phyloP scores from a whole-genome alignment of 1,140 invertebrate species.

The Zaprionus vittiger region DNA sequence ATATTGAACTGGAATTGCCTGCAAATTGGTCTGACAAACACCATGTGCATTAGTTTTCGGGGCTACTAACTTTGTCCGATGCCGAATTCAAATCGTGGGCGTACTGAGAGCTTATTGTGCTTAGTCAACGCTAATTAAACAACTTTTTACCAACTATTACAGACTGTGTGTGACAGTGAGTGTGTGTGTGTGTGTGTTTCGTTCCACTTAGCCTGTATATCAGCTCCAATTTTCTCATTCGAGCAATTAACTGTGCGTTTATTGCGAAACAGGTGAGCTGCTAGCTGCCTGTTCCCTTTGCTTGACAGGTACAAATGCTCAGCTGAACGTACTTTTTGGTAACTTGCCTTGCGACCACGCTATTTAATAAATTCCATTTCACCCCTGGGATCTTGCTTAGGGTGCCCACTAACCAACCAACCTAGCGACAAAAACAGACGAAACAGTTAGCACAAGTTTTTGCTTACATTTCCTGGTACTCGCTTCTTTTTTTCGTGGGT shows the following conservation, averaged over 20 bases:
- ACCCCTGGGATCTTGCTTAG: conserved; percentile 45
- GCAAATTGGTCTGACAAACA: conserved; percentile 29
- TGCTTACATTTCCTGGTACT: conserved; percentile 20
- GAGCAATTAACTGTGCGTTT: conserved; percentile 54
- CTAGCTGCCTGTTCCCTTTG: conserved; percentile 14
- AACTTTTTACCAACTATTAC: conserved; percentile 48
- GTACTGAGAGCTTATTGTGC: conserved; percentile 10
- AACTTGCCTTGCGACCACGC: conserved; percentile 3
- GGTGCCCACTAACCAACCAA: not conserved
- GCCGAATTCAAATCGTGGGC: conserved; percentile 15
- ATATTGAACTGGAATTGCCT: conserved; percentile 11
- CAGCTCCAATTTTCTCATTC: conserved; percentile 61
- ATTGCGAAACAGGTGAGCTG: conserved; percentile 55
- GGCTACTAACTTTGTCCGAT: conserved; percentile 8
- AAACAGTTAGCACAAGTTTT: conserved; percentile 29
- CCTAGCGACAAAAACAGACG: not conserved
- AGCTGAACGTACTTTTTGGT: conserved; percentile 19
- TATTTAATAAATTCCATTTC: conserved; percentile 70
- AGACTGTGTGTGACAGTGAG: not conserved
- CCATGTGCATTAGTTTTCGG: conserved; percentile 25
- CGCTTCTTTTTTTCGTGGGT: not conserved
- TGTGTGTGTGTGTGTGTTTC: not conserved
- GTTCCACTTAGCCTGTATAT: conserved; percentile 36
- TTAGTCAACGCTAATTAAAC: conserved; percentile 60
- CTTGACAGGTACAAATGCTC: conserved; percentile 53